Evolutionary conservation across 2,113 vertebrate genomes (phyloP).

Genomic region (Acinonyx jubatus): DNA sequence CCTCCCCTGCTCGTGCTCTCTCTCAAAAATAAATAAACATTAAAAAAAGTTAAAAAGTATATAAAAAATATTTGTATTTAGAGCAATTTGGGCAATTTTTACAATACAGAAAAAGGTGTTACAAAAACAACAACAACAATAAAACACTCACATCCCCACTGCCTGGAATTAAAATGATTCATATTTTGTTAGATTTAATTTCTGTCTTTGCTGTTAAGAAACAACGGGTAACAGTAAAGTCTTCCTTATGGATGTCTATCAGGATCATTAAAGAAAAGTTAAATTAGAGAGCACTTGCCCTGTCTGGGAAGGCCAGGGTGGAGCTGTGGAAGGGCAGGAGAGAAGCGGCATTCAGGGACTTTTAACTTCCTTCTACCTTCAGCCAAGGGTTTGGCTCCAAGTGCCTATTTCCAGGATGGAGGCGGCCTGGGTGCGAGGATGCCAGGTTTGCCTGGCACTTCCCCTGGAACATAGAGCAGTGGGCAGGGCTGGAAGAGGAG

Average conservation of each 20-base stretch:
- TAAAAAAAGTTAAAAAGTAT: no score
- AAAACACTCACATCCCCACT: not conserved
- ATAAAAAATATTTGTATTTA: not conserved
- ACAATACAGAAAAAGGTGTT: not conserved
- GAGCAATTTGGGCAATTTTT: not conserved
- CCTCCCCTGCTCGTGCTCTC: no score
- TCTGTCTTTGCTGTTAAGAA: slow-evolving; percentile 42
- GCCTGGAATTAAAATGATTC: not conserved
- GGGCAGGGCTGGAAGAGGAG: slow-evolving; percentile 41
- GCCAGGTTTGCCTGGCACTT: slow-evolving; percentile 46
- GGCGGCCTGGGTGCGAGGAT: slow-evolving; percentile 28
- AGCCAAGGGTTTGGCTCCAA: slow-evolving; percentile 40
- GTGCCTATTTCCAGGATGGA: slow-evolving; percentile 63
- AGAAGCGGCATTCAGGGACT: not conserved
- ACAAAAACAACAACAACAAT: not conserved
- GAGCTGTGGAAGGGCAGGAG: not conserved
- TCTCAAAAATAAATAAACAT: no score
- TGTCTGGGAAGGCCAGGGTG: not conserved
- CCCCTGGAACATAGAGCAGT: not conserved
- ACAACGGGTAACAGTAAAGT: not conserved
- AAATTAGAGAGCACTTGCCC: not conserved
- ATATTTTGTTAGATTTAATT: slow-evolving; percentile 14
- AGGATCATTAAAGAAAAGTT: not conserved
- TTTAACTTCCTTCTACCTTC: slow-evolving; percentile 55
- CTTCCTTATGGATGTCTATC: not conserved